Percentiles rank a stretch among this genome's conserved stretches.
phyloP scores from a whole-genome alignment of 30 jellyfish, hydroid and myxozoan genomes.

The Cassiopea xamachana region DNA sequence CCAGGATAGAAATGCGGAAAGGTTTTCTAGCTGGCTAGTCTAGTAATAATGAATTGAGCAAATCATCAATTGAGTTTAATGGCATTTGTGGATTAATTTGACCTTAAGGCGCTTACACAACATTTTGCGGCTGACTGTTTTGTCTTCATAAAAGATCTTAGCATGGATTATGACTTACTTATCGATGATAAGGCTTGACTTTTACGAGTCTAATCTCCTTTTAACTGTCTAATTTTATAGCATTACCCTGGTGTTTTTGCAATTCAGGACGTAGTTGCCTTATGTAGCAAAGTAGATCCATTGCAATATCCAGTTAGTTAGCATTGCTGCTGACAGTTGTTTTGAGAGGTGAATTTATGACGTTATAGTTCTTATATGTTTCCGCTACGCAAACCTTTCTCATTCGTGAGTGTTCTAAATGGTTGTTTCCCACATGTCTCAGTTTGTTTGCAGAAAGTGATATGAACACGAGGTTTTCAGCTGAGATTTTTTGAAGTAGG shows the following conservation, averaged over 20 bases:
- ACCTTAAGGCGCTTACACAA: slow-evolving; percentile 58
- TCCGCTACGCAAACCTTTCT: too few relatives aligned
- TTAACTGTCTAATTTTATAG: slow-evolving; percentile 34
- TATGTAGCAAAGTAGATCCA: neutral
- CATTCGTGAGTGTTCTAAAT: too few relatives aligned
- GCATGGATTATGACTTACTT: slow-evolving; percentile 51
- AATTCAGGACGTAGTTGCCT: neutral
- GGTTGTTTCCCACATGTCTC: too few relatives aligned
- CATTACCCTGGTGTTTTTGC: slow-evolving; percentile 37
- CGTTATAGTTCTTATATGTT: too few relatives aligned
- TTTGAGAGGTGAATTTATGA: neutral
- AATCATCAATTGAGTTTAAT: slow-evolving; percentile 35
- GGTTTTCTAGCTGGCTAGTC: slow-evolving; percentile 24
- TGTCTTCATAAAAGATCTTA: slow-evolving; percentile 52
- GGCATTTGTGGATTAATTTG: slow-evolving; percentile 42
- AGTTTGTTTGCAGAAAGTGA: too few relatives aligned
- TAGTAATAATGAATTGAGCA: slow-evolving; percentile 18
- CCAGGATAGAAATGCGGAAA: neutral
- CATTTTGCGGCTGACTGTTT: slow-evolving; percentile 54
- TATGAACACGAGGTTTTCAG: too few relatives aligned
- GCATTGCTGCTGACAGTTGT: neutral
- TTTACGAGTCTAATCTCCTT: slow-evolving; percentile 38
- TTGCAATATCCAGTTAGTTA: neutral
- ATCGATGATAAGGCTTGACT: slow-evolving; percentile 54
- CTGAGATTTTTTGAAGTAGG: too few relatives aligned